Percentiles rank a stretch among this genome's conserved stretches.
These are phyloP conservation scores for Puffinus mauretanicus DNA, from an alignment of 2,113 vertebrate species.

Conservation along the genomic window DNA sequence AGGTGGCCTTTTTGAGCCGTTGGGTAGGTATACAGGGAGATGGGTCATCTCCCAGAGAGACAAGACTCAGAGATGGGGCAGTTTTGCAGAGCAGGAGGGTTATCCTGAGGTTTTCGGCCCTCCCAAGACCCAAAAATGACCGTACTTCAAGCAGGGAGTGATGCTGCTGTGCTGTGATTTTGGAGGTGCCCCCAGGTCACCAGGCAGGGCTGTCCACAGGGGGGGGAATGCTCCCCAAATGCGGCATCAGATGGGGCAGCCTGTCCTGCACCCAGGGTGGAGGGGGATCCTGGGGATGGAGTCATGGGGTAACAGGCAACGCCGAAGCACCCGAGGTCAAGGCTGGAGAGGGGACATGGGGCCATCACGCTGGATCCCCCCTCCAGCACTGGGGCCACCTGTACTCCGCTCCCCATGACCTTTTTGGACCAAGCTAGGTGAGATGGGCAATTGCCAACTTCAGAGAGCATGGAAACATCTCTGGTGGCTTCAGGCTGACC, in stretches of 20 bases:
- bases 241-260: background rate
- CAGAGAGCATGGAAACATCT: background rate
- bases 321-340: accelerated
- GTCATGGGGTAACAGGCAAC: background rate
- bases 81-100: no score
- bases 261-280: background rate
- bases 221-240: background rate
- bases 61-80: background rate
- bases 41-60: accelerated
- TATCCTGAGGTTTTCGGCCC: background rate
- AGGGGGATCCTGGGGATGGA: background rate
- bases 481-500: background rate
- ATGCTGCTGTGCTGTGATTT: background rate
- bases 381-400: background rate
- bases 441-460: background rate
- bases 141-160: accelerated
- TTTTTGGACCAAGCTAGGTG: accelerated
- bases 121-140: accelerated
- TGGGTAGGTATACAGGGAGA: accelerated
- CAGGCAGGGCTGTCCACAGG: background rate
- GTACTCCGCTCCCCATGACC: no score
- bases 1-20: background rate
- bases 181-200: background rate
- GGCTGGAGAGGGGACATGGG: background rate
- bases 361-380: accelerated